These are phyloP conservation scores for Crotalus horridus DNA, from an alignment of 2,113 vertebrate species.

Conservation along the genomic window DNA sequence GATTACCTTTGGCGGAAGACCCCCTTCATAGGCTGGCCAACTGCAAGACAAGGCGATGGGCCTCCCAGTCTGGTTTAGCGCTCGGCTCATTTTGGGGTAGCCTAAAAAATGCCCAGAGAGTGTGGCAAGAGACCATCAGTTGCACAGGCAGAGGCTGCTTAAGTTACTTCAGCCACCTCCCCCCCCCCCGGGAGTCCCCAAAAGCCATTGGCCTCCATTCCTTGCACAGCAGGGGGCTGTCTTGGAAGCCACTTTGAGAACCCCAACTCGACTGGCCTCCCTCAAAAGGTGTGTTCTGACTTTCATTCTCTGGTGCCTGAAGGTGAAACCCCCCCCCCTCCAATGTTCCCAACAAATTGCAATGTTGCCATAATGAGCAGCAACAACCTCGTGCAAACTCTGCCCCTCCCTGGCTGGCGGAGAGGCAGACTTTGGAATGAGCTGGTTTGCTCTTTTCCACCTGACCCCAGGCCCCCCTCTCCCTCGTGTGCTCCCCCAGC, in stretches of 20 bases:
- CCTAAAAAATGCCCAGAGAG: neutral
- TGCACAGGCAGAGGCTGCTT: neutral
- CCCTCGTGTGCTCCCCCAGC: neutral
- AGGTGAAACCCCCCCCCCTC: fast-evolving
- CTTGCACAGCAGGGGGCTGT: neutral
- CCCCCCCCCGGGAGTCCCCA: neutral
- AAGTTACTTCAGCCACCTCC: neutral
- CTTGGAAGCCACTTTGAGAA: neutral
- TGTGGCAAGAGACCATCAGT: neutral
- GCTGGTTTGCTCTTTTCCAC: neutral
- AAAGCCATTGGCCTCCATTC: neutral
- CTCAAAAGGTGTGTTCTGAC: neutral
- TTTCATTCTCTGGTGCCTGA: neutral
- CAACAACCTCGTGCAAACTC: neutral
- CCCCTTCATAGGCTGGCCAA: slow-evolving; percentile 26
- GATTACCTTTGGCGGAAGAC: slow-evolving; percentile 23
- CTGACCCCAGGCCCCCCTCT: no score
- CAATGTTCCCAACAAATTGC: neutral
- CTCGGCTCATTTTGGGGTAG: slow-evolving; percentile 38
- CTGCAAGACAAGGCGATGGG: slow-evolving; percentile 31
- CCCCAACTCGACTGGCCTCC: neutral
- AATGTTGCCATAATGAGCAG: neutral
- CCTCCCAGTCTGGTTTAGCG: slow-evolving; percentile 30
- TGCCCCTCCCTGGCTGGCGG: neutral
- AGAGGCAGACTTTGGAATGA: neutral